Evolutionary conservation across 1,140 invertebrate genomes (phyloP).

Genomic region (Pogonomyrmex californicus): DNA sequence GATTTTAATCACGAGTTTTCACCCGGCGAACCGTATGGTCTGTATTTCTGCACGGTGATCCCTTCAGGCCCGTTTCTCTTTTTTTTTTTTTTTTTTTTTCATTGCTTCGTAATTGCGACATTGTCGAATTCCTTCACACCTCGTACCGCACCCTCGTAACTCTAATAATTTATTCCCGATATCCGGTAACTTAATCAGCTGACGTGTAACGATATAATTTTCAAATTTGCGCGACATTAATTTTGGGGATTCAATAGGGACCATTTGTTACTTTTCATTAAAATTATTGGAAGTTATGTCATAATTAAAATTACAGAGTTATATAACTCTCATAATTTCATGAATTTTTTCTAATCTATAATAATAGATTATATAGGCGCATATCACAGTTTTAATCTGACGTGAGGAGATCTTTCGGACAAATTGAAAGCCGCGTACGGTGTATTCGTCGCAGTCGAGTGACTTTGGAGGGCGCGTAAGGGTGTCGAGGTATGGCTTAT

Average conservation of each 20-base stretch:
- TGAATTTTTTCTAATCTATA: background rate
- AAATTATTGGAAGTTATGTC: background rate
- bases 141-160: conserved; percentile 35
- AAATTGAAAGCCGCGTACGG: conserved; percentile 65
- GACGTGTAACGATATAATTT: conserved; percentile 13
- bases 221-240: background rate
- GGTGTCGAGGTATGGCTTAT: conserved; percentile 71
- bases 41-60: conserved; percentile 54
- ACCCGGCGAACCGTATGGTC: conserved; percentile 57
- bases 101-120: conserved; percentile 69
- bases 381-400: conserved; percentile 3
- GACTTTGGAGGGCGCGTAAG: conserved; percentile 48
- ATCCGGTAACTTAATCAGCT: background rate
- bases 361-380: background rate
- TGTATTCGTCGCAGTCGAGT: conserved; percentile 28
- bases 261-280: background rate
- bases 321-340: background rate
- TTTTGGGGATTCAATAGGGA: background rate
- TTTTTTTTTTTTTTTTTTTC: background rate
- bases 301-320: background rate
- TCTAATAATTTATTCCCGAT: conserved; percentile 49
- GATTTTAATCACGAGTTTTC: conserved; percentile 78
- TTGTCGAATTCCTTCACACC: conserved; percentile 61
- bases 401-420: conserved; percentile 43
- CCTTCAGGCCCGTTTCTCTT: conserved; percentile 21